phyloP scores from a whole-genome alignment of 1,140 invertebrate species.

The Lamellibrachia luymesi region DNA sequence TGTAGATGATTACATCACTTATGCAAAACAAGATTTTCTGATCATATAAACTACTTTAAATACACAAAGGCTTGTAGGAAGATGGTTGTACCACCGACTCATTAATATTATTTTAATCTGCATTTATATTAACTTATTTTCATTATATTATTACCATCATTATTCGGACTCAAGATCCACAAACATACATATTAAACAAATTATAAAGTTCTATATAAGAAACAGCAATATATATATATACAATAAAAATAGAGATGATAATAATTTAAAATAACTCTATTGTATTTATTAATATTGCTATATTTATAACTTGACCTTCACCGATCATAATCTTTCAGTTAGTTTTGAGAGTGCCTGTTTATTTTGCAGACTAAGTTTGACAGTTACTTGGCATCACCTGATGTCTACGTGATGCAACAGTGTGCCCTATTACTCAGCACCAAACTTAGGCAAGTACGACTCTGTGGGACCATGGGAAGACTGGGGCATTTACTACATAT shows the following conservation, averaged over 20 bases:
- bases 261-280: background rate
- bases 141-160: background rate
- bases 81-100: background rate
- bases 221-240: too few relatives aligned
- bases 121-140: too few relatives aligned
- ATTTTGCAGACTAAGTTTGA: conserved; percentile 72
- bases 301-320: background rate
- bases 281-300: background rate
- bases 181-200: too few relatives aligned
- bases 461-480: background rate
- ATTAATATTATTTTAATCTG: too few relatives aligned
- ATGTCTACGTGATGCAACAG: conserved; percentile 79
- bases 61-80: background rate
- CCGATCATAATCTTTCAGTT: background rate
- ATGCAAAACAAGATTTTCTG: background rate
- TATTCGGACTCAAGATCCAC: too few relatives aligned
- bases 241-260: background rate
- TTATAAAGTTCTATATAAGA: background rate
- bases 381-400: conserved; percentile 74
- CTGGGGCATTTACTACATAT: background rate
- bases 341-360: conserved; percentile 24
- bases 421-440: conserved; percentile 78
- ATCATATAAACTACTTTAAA: background rate
- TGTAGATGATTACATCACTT: background rate
- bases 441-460: conserved; percentile 52